phyloP scores from a whole-genome alignment of 2,113 vertebrate genomes.

The Anas platyrhynchos region DNA sequence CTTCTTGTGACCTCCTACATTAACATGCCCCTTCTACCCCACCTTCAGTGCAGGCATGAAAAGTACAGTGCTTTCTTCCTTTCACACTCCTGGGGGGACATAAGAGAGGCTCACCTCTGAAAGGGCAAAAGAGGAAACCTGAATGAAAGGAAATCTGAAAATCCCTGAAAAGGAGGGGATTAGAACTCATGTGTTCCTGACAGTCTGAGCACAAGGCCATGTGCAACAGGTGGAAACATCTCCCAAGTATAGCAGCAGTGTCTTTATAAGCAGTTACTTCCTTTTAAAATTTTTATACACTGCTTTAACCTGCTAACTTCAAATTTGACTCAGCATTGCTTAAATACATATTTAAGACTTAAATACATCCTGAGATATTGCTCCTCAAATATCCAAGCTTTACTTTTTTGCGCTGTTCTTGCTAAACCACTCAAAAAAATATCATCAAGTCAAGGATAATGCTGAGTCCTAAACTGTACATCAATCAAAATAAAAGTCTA shows the following conservation, averaged over 20 bases:
- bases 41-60: background rate
- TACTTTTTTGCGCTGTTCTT: background rate
- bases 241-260: background rate
- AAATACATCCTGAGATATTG: background rate
- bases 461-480: background rate
- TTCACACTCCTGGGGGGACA: background rate
- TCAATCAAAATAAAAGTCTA: background rate
- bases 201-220: background rate
- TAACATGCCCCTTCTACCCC: accelerated
- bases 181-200: background rate
- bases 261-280: background rate
- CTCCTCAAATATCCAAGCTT: background rate
- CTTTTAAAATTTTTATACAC: background rate
- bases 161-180: background rate
- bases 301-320: background rate
- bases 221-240: background rate
- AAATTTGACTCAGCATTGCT: background rate
- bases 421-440: background rate
- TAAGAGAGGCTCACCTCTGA: background rate
- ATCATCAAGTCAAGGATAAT: background rate
- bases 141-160: background rate
- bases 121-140: background rate
- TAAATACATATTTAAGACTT: background rate
- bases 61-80: background rate
- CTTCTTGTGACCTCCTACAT: background rate